Evolutionary conservation across 2,797 vertebrate species (phyloP), one percentile per base, ranked within the genome.

Genomic region (Coranthus polyacanthus): DNA sequence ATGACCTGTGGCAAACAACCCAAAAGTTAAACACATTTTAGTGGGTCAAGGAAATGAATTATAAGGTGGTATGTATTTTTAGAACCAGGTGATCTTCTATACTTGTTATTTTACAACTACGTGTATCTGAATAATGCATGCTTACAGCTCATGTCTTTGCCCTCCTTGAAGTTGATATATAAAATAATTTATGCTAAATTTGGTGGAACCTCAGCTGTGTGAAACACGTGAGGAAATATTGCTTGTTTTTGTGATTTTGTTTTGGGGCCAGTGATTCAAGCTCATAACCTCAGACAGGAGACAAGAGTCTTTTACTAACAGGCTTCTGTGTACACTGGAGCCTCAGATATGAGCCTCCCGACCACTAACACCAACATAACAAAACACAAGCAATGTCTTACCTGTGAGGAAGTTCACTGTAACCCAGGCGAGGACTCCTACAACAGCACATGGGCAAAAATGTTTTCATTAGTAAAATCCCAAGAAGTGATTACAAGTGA

Each of bases 361-460:
- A 89, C 84, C 83, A 76, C 86, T 90, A 84, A 91, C 89, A 89
- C 85, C 78, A 83, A 52, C 72, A 62, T 80, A 86, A 62, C 80
- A 82, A 91, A 92, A 92, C 72, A 89, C 82, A 82, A 91, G 79
- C 78, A 81, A 88, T 85, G 87, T 84, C 88, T 90, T 95, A 99
- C 98, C 98, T 97, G 97, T 99, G 68, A 99, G 93, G 91, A 97
- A 98, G 92, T 99, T 99, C 89, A 99, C 96, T 63, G 97, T 97
- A 82, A 99, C 95, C 98, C 98, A 99, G 72, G 98, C 97, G 68
- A 99, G 93, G 89, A 99, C 93, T 89, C 98, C 98, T 99, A 72
- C 80, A 93, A 88, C 72, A 84, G 41, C 53, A 77, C 79, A 66
- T 13, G 68, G 56, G 68, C 56, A 74, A 81, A 70, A 85, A 62